phyloP scores from a whole-genome alignment of 2,113 vertebrate genomes.

The Gulo gulo region DNA sequence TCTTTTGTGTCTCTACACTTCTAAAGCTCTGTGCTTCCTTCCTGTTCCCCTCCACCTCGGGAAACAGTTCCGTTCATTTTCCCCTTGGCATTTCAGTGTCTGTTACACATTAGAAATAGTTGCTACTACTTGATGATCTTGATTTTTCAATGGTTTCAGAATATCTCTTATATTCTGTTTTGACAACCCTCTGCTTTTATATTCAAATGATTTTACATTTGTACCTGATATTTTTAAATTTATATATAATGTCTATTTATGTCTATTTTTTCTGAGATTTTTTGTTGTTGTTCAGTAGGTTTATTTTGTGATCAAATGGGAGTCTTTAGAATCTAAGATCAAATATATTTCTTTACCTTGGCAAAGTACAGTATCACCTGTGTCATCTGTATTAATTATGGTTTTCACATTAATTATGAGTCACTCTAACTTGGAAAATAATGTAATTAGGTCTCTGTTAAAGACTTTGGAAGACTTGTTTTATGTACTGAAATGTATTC shows the following conservation, averaged over 20 bases:
- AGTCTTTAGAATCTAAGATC: conserved; percentile 6
- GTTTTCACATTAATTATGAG: conserved; percentile 37
- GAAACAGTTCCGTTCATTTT: background rate
- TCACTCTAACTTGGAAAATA: conserved; percentile 43
- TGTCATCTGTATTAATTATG: conserved; percentile 2
- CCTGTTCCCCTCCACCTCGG: background rate
- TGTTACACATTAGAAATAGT: background rate
- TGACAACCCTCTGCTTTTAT: background rate
- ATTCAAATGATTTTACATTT: background rate
- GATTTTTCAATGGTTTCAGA: conserved; percentile 2
- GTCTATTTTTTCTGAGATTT: background rate
- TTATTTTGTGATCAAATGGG: conserved; percentile 25
- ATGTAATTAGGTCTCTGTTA: background rate
- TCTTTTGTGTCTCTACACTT: background rate
- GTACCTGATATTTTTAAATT: conserved; percentile 7
- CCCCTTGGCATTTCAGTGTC: background rate
- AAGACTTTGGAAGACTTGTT: background rate
- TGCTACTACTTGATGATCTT: background rate
- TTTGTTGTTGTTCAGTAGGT: background rate
- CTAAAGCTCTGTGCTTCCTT: conserved; percentile 19
- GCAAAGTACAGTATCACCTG: background rate
- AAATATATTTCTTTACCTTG: conserved; percentile 40
- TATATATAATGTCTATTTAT: background rate
- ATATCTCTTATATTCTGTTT: conserved; percentile 6
- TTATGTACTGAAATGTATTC: conserved; percentile 11